Base-by-base conservation (phyloP, 2,113 vertebrate species). In the Pardalotus punctatus region DNA sequence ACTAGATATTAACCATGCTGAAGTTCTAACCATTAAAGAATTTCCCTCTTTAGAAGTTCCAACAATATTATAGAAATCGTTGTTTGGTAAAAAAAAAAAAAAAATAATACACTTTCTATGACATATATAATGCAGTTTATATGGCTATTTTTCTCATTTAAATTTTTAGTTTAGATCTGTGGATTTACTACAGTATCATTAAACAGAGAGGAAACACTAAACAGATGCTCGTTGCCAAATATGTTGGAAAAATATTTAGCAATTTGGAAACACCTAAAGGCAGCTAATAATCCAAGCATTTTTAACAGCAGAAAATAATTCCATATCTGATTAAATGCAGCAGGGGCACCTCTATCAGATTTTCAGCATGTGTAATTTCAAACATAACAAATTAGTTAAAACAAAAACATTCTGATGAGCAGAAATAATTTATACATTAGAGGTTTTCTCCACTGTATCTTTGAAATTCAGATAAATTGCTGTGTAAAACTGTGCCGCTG, bases 401-500 rank as follows among this genome's bases (percentile, higher is more conserved):
- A 50, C 61, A 74, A 92, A 94, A 45, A 86, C 65, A 84, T 89
- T 79, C 45, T 76, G 67, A 77, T 77, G 33, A 92, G 50, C 60
- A 91, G 73, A 94, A 92, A 74, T 85, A 78, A 66, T 87, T 95
- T 93, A 84, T 81, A 76, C 20, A 4, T 91, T 87, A 89, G 69
- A 84, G 43, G 8, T 3, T 93, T 96, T 87, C 62, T 91, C 40
- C 12, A 53, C 38, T 48, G 43, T 79, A 42, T 87, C n/a, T 79
- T 76, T 36, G 11, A 88, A 91, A 84, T 91, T 95, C 48, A 86
- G 71, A 84, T 69, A 67, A 94, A 81, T 70, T 31, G 8, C 33
- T 70, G 5, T 6, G 22, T 45, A 67, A 81, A 94, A 28, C 9
- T 78, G 33, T 64, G 71, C 71, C 0, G 0, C 38, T 78, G 64